Base-by-base conservation (phyloP, 2,888 invertebrate species). In the Xylocampa areola region DNA sequence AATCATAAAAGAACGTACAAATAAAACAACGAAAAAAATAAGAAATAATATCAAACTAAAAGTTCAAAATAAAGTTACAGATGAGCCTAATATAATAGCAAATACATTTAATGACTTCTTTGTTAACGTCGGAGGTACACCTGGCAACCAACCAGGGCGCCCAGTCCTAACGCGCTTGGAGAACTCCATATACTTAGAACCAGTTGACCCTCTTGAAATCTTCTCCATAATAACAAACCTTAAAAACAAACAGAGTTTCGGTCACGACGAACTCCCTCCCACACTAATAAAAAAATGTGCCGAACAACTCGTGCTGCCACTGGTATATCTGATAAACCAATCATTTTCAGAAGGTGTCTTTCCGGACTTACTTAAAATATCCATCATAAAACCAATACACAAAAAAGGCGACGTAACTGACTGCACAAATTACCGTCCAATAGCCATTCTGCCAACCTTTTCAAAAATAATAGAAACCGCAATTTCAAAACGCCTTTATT, bases 161-260 rank as follows among this genome's bases (percentile, higher is more conserved):
- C 11, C 43, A 16, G 19, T 32, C 8, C 5, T 16, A 13, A n/a
- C 43, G 7, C n/a, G 14, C 7, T 32, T 13, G 7, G 44, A 44
- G 19, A 44, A 44, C 33, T 44, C 44, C n/a, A 33, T 44, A 4
- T 44, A 33, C 33, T 30, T 32, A 8, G n/a, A 6, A 33, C 44
- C 52, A 2, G 36, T 43, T 14, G 23, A 44, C 35, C 37, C 52
- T 19, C 4, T 6, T 11, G 52, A 52, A 44, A 30, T 52, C 16
- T 21, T 29, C 1, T 14, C 17, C 14, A 37, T 49, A 11, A 44
- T 57, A 25, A 37, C 10, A 25, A 39, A 43, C 10, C n/a, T 57
- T 4, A 58, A 58, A 41, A 58, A 47, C 13, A 58, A 45, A 17
- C 27, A 21, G 41, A 53, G n/a, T n/a, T n/a, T n/a, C n/a, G n/a